Evolutionary conservation across 2,888 invertebrate genomes (phyloP).

Genomic region (Germaria angustata): DNA sequence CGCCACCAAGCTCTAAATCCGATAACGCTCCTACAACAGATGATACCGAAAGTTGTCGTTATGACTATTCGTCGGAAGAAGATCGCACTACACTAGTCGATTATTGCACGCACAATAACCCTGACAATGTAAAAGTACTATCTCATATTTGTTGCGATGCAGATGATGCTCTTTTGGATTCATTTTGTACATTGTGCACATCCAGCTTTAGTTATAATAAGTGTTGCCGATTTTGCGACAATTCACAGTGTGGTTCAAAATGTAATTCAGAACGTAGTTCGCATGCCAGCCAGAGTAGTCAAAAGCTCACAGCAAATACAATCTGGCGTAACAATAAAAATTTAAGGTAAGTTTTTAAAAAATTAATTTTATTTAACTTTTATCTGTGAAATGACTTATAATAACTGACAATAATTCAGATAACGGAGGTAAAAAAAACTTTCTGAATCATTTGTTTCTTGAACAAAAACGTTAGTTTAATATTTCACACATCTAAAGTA

Average conservation of each 20-base stretch:
- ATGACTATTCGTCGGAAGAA: constrained; percentile 78
- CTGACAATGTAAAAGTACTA: constrained; percentile 19
- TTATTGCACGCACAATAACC: constrained; percentile 55
- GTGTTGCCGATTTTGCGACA: constrained; percentile 78
- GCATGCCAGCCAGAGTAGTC: constrained; percentile 70
- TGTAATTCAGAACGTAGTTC: constrained; percentile 76
- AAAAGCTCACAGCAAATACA: not conserved
- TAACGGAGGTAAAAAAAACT: not conserved
- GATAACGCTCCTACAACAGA: constrained; percentile 60
- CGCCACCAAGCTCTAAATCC: constrained; percentile 68
- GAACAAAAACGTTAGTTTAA: constrained; percentile 23
- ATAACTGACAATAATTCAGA: not conserved
- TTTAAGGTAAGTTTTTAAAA: constrained; percentile 53
- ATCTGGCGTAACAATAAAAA: constrained; percentile 23
- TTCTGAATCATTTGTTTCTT: constrained; percentile 18
- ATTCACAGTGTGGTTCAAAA: constrained; percentile 78
- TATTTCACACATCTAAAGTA: constrained; percentile 31
- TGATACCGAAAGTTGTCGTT: constrained; percentile 74
- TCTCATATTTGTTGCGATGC: constrained; percentile 55
- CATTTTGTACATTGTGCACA: constrained; percentile 79
- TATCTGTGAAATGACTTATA: not conserved
- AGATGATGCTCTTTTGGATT: constrained; percentile 75
- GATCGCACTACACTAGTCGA: constrained; percentile 70
- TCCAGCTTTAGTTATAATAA: constrained; percentile 80
- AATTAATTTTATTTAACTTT: constrained; percentile 7